Base-by-base conservation (phyloP, 1,140 invertebrate species). In the Drosophila asahinai region DNA sequence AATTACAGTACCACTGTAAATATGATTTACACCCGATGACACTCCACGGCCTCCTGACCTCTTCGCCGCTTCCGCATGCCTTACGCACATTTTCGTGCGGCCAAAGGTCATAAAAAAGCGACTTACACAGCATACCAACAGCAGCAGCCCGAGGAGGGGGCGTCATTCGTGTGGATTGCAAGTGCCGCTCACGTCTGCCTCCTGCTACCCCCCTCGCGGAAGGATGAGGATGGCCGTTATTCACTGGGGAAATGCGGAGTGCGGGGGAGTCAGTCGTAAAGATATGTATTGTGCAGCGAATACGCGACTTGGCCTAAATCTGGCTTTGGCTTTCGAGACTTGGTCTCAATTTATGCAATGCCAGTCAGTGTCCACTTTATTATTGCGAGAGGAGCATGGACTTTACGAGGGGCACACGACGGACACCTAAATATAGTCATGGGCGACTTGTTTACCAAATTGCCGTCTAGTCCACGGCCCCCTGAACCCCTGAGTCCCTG, bases 1-100 rank as follows among this genome's bases (percentile, higher is more conserved):
- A 86, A 86, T 86, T 86, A 86, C 80, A 78, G 82, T 79, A 81
- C 78, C 82, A 86, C 82, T 86, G 82, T 81, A 86, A 86, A 86
- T 86, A 86, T 86, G 82, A 84, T 86, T 84, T 84, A 86, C 78
- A 77, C 73, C 67, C 73, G 47, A 62, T 77, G 77, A 73, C 77
- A 65, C 64, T 74, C 66, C 40, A 67, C 54, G 19, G 60, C 52
- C 27, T 33, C 52, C 27, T 33, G 64, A 38, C 40, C 60, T 54
- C 27, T 14, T 25, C 27, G 70, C 9, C 54, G 54, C 33, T 61
- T 51, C 49, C 68, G 61, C 82, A 73, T 81, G 77, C 66, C 64
- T 78, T 78, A 86, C 82, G 82, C 82, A 84, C 82, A 78, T 83
- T 72, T 84, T 62, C 64, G 83, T 54, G 75, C n/a, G 60, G 64